A percentile compares a stretch with the other conserved stretches of the same genome.
These are phyloP conservation scores for Menidia beryllina DNA, from an alignment of 2,113 vertebrate genomes.

Conservation along the genomic window DNA sequence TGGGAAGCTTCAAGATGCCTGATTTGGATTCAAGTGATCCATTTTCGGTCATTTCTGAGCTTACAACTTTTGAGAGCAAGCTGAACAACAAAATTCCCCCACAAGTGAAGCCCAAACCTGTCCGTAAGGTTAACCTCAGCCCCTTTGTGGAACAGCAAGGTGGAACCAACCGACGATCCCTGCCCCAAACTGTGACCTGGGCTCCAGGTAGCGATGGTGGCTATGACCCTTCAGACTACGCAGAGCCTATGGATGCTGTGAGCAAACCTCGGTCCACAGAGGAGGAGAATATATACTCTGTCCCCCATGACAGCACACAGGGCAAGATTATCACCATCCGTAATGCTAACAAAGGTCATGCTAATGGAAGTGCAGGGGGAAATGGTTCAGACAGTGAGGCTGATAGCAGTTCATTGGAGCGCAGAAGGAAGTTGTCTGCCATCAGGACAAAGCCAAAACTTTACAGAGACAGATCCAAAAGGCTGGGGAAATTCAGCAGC, in stretches of 20 bases:
- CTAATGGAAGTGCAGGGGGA: conserved; percentile 89
- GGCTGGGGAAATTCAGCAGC: conserved; percentile 90
- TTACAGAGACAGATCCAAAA: conserved; percentile 89
- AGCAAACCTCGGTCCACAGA: conserved; percentile 89
- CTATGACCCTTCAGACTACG: conserved; percentile 96
- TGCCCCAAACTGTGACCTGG: conserved; percentile 87
- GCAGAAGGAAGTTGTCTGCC: conserved; percentile 84
- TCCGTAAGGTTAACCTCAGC: conserved; percentile 85
- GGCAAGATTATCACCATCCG: conserved; percentile 98
- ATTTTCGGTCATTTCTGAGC: conserved; percentile 85
- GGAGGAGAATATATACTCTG: conserved; percentile 96
- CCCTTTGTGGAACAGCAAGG: conserved; percentile 85
- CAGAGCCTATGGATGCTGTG: conserved; percentile 94
- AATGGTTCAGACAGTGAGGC: conserved; percentile 96
- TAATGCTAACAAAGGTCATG: conserved; percentile 91
- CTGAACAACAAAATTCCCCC: conserved; percentile 93
- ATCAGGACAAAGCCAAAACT: conserved; percentile 85
- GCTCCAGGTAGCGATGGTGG: conserved; percentile 84
- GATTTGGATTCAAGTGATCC: conserved; percentile 89
- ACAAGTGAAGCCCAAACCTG: conserved; percentile 91
- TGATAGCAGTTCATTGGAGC: conserved; percentile 92
- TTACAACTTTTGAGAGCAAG: conserved; percentile 89
- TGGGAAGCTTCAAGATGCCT: conserved; percentile 87
- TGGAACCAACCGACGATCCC: conserved; percentile 84
- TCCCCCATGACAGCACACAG: conserved; percentile 96